Evolutionary conservation across 2,797 vertebrate species (phyloP).

Genomic region (Euphonia xanthogaster): DNA sequence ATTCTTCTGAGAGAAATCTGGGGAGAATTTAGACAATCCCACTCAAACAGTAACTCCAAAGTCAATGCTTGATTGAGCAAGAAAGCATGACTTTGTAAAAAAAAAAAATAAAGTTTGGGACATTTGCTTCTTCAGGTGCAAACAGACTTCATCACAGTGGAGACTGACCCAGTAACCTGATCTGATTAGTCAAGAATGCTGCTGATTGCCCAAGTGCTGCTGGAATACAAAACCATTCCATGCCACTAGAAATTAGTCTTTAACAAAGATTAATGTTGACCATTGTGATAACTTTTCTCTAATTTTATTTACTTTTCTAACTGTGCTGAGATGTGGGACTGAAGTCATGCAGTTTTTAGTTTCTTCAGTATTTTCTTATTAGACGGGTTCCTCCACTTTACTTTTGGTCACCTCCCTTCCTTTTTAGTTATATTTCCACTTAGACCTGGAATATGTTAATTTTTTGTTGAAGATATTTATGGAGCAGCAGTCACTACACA

Average conservation of each 20-base stretch:
- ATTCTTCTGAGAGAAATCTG: not conserved
- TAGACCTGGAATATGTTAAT: not conserved
- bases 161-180: not conserved
- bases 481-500: not conserved
- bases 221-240: not conserved
- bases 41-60: not conserved
- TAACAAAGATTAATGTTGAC: not conserved
- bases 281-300: not conserved
- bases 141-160: not conserved
- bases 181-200: not conserved
- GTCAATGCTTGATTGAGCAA: not conserved
- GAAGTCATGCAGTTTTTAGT: not conserved
- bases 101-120: not conserved
- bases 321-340: not conserved
- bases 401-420: not conserved
- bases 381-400: not conserved
- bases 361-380: not conserved
- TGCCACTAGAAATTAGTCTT: not conserved
- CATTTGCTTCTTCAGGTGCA: not conserved
- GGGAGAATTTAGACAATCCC: not conserved
- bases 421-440: not conserved
- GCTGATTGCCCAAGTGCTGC: not conserved
- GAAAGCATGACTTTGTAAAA: not conserved
- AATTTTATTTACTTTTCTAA: constrained; percentile 8
- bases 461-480: constrained; percentile 9